Evolutionary conservation across 1,140 invertebrate species (phyloP).

Genomic region (Eulimnadia texana): DNA sequence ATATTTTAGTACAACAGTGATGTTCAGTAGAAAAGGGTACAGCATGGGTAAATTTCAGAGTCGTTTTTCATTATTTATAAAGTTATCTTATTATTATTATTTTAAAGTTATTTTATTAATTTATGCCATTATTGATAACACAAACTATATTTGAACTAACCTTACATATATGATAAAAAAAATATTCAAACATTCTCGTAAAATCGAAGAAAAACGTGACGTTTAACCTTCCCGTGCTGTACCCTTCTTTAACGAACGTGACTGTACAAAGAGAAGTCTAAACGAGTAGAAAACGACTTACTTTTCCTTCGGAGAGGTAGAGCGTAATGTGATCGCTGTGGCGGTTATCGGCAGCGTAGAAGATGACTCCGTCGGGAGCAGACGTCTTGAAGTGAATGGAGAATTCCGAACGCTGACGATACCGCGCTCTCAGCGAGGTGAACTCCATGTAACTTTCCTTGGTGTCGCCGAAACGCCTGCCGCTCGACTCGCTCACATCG

Average conservation of each 20-base stretch:
- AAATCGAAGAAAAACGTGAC: too few species aligned
- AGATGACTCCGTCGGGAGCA: constrained; percentile 60
- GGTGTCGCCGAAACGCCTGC: constrained; percentile 41
- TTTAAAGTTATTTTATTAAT: constrained; percentile 1
- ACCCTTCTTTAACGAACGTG: too few species aligned
- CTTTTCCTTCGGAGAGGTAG: constrained; percentile 60
- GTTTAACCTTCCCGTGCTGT: too few species aligned
- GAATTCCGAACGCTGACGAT: constrained; percentile 44
- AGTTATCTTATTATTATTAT: too few species aligned
- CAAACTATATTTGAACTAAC: too few species aligned
- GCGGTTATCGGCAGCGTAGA: constrained; percentile 55
- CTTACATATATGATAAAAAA: too few species aligned
- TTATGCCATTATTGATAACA: background rate
- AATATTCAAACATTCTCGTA: too few species aligned
- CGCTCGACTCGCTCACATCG: constrained; percentile 26
- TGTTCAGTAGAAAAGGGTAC: too few species aligned
- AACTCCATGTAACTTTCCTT: constrained; percentile 59
- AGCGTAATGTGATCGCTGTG: constrained; percentile 64
- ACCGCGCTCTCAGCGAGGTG: constrained; percentile 35
- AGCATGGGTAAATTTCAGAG: too few species aligned
- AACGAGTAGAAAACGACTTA: constrained; percentile 31
- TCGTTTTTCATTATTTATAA: too few species aligned
- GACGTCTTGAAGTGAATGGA: constrained; percentile 67
- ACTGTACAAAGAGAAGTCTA: too few species aligned
- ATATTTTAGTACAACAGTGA: too few species aligned